These are phyloP conservation scores for Petrocephalus sullivani DNA, from an alignment of 2,797 vertebrate species.

Conservation along the genomic window DNA sequence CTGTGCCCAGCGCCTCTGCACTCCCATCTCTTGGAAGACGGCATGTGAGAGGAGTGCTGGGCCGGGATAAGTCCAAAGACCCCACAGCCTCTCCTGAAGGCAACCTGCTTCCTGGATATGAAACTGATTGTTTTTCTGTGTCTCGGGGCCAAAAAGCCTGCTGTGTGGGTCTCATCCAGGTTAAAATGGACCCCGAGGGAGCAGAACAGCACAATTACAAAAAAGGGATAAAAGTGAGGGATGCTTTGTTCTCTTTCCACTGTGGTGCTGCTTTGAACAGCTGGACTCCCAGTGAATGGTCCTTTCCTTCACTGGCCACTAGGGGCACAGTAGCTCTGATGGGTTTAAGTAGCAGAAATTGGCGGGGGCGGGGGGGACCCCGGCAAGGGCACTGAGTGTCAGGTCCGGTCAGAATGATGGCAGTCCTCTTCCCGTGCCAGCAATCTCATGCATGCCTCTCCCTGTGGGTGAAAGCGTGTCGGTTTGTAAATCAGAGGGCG, in stretches of 20 bases:
- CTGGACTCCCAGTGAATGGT: neutral
- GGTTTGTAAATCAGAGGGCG: neutral
- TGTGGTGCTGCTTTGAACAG: neutral
- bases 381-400: neutral
- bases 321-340: slow-evolving; percentile 40
- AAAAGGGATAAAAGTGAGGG: neutral
- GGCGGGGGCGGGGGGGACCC: neutral
- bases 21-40: neutral
- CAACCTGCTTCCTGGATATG: neutral
- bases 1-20: neutral
- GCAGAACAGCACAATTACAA: neutral
- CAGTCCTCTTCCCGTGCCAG: neutral
- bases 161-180: neutral
- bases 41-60: neutral
- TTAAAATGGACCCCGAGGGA: neutral
- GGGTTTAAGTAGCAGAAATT: neutral
- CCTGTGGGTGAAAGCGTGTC: neutral
- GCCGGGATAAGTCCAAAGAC: neutral
- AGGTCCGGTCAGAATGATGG: neutral
- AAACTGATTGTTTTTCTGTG: neutral
- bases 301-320: slow-evolving; percentile 13
- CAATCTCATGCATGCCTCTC: neutral
- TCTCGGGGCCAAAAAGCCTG: neutral
- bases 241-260: neutral
- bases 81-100: neutral